These are phyloP conservation scores for Gymnorhina tibicen DNA, from an alignment of 2,113 vertebrate species.

Conservation along the genomic window DNA sequence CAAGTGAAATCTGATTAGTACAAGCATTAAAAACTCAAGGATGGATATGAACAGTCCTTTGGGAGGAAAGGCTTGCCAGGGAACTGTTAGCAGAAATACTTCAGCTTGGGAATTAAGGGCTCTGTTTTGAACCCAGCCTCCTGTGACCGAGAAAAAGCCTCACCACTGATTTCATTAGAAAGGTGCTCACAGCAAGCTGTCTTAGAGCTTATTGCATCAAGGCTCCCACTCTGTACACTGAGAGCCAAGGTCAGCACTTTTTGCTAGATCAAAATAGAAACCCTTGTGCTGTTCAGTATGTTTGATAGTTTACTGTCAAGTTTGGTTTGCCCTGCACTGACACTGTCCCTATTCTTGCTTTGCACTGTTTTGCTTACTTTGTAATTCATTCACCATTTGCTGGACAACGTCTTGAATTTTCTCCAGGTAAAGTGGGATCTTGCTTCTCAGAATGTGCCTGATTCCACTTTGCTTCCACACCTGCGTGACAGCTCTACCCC, in stretches of 20 bases:
- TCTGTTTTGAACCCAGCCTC: neutral
- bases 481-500: neutral
- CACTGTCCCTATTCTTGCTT: neutral
- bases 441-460: constrained; percentile 32
- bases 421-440: constrained; percentile 64
- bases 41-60: neutral
- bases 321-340: neutral
- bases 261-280: neutral
- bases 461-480: constrained; percentile 69
- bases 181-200: neutral
- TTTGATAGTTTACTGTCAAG: neutral
- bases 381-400: constrained; percentile 79
- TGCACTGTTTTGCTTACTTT: constrained; percentile 70
- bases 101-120: neutral
- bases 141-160: neutral
- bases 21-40: neutral
- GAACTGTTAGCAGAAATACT: neutral
- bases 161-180: neutral
- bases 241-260: neutral
- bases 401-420: constrained; percentile 67
- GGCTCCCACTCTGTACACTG: neutral
- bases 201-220: neutral
- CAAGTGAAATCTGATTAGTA: neutral
- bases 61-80: neutral
- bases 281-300: neutral